Percentiles rank a stretch among this genome's conserved stretches.
Conservation (phyloP, 2,888 invertebrate species). For the Pedicia rivosa region DNA sequence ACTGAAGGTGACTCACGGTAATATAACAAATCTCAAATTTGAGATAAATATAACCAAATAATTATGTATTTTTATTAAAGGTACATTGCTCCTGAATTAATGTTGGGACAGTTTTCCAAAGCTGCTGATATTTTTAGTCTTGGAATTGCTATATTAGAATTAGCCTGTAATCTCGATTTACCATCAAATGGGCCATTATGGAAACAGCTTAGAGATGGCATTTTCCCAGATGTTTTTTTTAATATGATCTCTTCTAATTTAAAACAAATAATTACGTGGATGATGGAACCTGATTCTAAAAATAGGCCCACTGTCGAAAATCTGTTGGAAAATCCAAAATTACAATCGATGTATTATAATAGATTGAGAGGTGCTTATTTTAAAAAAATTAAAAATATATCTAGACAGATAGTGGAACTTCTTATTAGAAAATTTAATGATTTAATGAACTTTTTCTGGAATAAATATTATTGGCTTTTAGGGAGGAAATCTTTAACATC, state of each 20-base stretch:
- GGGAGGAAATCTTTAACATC: too few species aligned
- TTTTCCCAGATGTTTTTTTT: conserved; percentile 33
- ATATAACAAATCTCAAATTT: too few species aligned
- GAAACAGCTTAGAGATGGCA: conserved; percentile 44
- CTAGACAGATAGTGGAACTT: too few species aligned
- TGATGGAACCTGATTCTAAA: conserved; percentile 38
- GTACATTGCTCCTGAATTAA: conserved; percentile 58
- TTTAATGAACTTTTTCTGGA: too few species aligned
- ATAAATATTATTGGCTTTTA: too few species aligned
- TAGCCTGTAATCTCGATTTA: conserved; percentile 51
- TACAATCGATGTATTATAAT: too few species aligned
- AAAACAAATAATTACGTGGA: conserved; percentile 34
- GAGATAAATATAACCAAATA: too few species aligned
- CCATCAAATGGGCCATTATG: conserved; percentile 51
- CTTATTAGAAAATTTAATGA: too few species aligned
- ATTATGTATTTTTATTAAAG: too few species aligned
- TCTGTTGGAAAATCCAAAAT: too few species aligned
- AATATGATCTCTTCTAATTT: conserved; percentile 28
- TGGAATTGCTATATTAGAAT: conserved; percentile 53
- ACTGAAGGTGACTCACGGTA: conserved; percentile 59
- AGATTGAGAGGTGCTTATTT: too few species aligned
- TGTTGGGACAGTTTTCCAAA: conserved; percentile 45
- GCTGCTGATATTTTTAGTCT: conserved; percentile 61
- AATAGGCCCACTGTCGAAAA: conserved; percentile 37
- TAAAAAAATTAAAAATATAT: too few species aligned